Percentiles rank a stretch among this genome's conserved stretches.
These are phyloP conservation scores for Invenusta paracnida DNA, from an alignment of 2,888 invertebrate species.

Conservation along the genomic window DNA sequence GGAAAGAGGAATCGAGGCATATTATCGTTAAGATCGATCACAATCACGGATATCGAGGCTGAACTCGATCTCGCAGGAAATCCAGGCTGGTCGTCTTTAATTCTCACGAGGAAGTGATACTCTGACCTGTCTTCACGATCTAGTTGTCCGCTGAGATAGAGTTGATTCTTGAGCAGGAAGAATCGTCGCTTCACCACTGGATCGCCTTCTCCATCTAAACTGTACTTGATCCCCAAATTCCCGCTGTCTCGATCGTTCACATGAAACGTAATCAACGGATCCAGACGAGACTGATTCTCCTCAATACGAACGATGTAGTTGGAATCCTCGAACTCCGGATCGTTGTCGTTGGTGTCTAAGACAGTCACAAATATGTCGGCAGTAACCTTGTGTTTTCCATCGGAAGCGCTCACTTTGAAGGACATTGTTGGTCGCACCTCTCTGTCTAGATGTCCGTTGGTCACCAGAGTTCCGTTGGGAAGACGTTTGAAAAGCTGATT, in stretches of 20 bases:
- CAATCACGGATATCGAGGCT: neutral
- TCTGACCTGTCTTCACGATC: neutral
- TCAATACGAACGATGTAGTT: neutral
- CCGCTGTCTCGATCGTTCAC: neutral
- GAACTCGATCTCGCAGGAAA: neutral
- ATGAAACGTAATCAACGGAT: neutral
- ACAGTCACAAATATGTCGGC: neutral
- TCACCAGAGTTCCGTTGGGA: neutral
- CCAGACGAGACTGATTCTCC: neutral
- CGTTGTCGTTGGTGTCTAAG: neutral
- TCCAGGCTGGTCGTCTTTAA: neutral
- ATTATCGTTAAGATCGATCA: neutral
- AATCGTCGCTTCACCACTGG: neutral
- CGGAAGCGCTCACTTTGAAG: neutral
- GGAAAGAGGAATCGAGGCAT: neutral
- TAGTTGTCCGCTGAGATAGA: neutral
- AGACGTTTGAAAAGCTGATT: neutral
- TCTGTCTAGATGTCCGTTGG: neutral
- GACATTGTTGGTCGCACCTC: neutral
- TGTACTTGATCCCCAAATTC: neutral
- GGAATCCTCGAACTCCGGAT: neutral
- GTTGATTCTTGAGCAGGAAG: neutral
- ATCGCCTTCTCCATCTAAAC: neutral
- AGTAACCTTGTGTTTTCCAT: neutral
- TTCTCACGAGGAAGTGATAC: neutral